Evolutionary conservation across 2,888 invertebrate species (phyloP).

Genomic region (Malthinus flaveolus): DNA sequence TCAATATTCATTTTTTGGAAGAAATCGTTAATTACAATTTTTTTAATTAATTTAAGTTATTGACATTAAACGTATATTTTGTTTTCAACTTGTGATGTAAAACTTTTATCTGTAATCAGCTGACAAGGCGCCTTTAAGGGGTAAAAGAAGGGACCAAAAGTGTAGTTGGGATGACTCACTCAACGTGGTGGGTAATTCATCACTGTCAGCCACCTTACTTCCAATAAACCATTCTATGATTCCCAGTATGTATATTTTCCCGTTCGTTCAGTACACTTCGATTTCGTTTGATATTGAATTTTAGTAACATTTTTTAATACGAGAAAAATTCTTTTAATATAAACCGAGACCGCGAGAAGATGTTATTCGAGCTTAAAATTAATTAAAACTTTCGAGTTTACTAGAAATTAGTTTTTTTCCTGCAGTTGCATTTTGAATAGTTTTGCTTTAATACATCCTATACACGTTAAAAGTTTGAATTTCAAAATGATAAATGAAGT

Average conservation of each 20-base stretch:
- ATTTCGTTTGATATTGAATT: slow-evolving; percentile 17
- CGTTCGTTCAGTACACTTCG: slow-evolving; percentile 37
- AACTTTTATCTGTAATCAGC: slow-evolving; percentile 43
- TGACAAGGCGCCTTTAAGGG: slow-evolving; percentile 41
- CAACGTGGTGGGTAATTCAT: slow-evolving; percentile 51
- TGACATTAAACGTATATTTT: slow-evolving; percentile 21
- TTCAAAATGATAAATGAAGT: slow-evolving; percentile 4
- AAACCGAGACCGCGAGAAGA: too few relatives aligned
- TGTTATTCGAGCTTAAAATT: too few relatives aligned
- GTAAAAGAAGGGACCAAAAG: slow-evolving; percentile 25
- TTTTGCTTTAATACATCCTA: too few relatives aligned
- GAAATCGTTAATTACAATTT: neutral
- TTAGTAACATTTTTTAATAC: neutral
- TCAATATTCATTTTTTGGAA: neutral
- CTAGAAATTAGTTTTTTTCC: too few relatives aligned
- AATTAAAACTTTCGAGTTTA: too few relatives aligned
- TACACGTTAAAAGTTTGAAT: neutral
- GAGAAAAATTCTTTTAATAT: too few relatives aligned
- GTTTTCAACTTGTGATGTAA: slow-evolving; percentile 26
- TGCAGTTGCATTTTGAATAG: too few relatives aligned
- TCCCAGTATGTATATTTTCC: slow-evolving; percentile 53
- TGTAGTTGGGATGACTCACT: slow-evolving; percentile 51
- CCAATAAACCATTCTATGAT: slow-evolving; percentile 54
- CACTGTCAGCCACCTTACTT: slow-evolving; percentile 56
- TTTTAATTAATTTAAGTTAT: neutral